phyloP scores from a whole-genome alignment of 1,140 invertebrate genomes.

The Meloidogyne chitwoodi region DNA sequence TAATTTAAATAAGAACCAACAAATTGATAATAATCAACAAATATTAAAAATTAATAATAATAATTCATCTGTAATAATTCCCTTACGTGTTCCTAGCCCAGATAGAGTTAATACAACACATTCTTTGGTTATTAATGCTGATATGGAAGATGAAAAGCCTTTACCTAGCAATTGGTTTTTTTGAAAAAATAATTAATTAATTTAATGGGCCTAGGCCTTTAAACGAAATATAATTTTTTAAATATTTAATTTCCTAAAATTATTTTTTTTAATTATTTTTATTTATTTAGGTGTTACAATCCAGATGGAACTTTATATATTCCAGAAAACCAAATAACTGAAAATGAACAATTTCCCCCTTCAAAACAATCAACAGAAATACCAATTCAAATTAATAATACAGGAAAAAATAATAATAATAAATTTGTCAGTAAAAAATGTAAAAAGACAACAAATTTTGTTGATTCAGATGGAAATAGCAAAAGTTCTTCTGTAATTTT shows the following conservation, averaged over 20 bases:
- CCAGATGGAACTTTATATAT: neutral
- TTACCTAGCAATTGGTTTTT: neutral
- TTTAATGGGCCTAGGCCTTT: too few relatives aligned
- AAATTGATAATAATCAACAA: neutral
- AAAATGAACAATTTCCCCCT: neutral
- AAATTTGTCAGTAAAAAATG: neutral
- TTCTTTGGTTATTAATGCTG: constrained; percentile 10
- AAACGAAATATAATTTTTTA: too few relatives aligned
- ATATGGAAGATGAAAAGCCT: constrained; percentile 4
- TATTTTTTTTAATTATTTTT: too few relatives aligned
- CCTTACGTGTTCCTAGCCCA: neutral
- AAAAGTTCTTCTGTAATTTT: neutral
- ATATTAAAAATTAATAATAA: neutral
- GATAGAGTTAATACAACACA: neutral
- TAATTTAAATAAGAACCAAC: neutral
- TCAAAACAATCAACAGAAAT: neutral
- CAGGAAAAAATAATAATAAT: neutral
- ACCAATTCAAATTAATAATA: neutral
- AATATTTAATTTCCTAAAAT: too few relatives aligned
- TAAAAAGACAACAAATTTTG: neutral
- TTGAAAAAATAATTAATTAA: too few relatives aligned
- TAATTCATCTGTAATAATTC: neutral
- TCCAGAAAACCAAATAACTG: neutral
- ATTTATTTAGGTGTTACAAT: neutral
- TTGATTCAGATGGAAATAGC: neutral